These are phyloP conservation scores for Anthophora plumipes DNA, from an alignment of 2,888 invertebrate species.

Conservation along the genomic window DNA sequence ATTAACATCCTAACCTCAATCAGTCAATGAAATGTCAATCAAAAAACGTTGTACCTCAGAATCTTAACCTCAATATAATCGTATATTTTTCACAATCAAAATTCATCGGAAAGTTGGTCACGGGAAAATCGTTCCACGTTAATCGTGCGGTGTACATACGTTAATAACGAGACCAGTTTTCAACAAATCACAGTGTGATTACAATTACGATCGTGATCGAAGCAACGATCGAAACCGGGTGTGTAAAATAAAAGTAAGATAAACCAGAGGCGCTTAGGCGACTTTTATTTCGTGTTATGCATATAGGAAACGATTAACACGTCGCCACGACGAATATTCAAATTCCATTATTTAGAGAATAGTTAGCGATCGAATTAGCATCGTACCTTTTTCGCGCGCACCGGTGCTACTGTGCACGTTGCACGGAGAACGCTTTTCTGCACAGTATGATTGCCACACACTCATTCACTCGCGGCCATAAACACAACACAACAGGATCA, in stretches of 20 bases:
- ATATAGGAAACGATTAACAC: conserved; percentile 39
- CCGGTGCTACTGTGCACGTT: conserved; percentile 57
- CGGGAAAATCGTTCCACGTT: background rate
- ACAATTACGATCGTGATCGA: conserved; percentile 38
- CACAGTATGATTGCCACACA: conserved; percentile 6
- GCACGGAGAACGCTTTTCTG: conserved; percentile 45
- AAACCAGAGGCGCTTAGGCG: conserved; percentile 56
- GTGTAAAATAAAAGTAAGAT: conserved; percentile 51
- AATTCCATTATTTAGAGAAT: conserved; percentile 55
- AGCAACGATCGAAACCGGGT: conserved; percentile 28
- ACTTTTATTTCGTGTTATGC: conserved; percentile 60
- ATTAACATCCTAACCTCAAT: background rate
- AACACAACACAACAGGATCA: background rate
- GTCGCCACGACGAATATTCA: conserved; percentile 36
- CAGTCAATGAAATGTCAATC: background rate
- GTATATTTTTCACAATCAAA: background rate
- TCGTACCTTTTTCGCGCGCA: conserved; percentile 52
- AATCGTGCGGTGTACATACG: conserved; percentile 23
- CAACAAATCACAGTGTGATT: background rate
- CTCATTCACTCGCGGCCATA: background rate
- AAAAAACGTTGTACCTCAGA: background rate
- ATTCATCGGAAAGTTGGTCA: background rate
- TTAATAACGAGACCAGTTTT: background rate
- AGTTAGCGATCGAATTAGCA: conserved; percentile 56
- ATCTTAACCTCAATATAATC: background rate